A percentile compares a stretch with the other conserved stretches of the same genome.
Evolutionary conservation across 2,888 invertebrate species (phyloP).

Genomic region (Amphipoea lucens): DNA sequence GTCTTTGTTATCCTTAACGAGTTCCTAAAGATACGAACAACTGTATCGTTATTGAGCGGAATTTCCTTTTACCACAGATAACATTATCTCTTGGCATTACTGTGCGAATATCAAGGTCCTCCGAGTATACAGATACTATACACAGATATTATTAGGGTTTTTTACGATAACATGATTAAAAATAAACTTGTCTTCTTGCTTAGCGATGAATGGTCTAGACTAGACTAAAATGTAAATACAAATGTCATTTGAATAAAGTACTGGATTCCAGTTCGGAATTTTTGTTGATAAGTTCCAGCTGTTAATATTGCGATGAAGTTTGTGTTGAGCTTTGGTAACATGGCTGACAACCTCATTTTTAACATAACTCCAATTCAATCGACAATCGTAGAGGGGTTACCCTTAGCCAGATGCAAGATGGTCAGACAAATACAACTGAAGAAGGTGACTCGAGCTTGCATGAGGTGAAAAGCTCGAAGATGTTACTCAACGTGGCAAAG

Average conservation of each 20-base stretch:
- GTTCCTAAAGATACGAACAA: constrained; percentile 67
- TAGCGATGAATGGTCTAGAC: constrained; percentile 5
- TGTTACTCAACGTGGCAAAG: not conserved
- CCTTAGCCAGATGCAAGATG: not conserved
- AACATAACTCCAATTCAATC: not conserved
- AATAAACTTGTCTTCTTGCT: constrained; percentile 17
- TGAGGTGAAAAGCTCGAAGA: not conserved
- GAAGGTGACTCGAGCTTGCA: not conserved
- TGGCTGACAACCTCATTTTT: not conserved
- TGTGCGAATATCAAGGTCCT: constrained; percentile 77
- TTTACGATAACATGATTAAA: constrained; percentile 8
- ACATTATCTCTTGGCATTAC: constrained; percentile 75
- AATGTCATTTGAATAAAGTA: not conserved
- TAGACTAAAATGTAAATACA: constrained; percentile 11
- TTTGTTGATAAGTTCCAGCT: not conserved
- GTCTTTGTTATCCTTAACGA: constrained; percentile 65
- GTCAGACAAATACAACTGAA: not conserved
- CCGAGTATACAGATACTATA: constrained; percentile 35
- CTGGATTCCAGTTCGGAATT: not conserved
- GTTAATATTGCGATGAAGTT: too few relatives aligned
- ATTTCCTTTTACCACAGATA: constrained; percentile 78
- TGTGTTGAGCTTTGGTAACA: not conserved
- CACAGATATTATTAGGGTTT: not conserved
- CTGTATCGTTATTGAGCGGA: constrained; percentile 66
- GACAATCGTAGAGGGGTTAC: not conserved